Percentiles rank a stretch among this genome's conserved stretches.
These are phyloP conservation scores for Halictus quadricinctus DNA, from an alignment of 2,888 invertebrate genomes.

Conservation along the genomic window DNA sequence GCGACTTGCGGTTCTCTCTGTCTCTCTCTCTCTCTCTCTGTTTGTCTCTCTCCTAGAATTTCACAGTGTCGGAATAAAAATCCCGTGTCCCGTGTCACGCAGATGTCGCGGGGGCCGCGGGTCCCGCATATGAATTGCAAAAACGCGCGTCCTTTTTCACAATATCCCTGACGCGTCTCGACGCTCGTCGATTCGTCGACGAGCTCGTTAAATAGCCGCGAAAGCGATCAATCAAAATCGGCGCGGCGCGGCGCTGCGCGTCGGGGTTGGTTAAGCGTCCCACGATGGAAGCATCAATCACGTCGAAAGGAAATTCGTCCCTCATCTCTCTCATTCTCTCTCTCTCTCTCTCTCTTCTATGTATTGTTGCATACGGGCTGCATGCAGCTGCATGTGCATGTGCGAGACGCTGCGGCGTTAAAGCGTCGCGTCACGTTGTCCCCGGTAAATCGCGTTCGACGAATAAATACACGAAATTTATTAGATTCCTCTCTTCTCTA, in stretches of 20 bases:
- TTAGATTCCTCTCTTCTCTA: slow-evolving; percentile 22
- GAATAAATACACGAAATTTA: slow-evolving; percentile 22
- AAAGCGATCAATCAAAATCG: slow-evolving; percentile 25
- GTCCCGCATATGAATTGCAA: slow-evolving; percentile 17
- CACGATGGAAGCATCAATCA: slow-evolving; percentile 24
- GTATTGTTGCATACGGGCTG: background rate
- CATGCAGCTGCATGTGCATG: background rate
- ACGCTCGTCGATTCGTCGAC: slow-evolving; percentile 14
- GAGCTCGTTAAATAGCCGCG: slow-evolving; percentile 13
- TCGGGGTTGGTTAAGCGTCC: slow-evolving; percentile 11
- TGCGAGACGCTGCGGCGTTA: background rate
- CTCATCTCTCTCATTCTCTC: background rate
- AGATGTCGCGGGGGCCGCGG: slow-evolving; percentile 3
- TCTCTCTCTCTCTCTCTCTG: background rate
- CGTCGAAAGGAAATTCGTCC: slow-evolving; percentile 19
- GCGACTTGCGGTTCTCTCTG: background rate
- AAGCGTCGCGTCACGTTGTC: slow-evolving; percentile 23
- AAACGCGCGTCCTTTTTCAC: slow-evolving; percentile 3
- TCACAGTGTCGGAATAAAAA: background rate
- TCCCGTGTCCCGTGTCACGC: background rate
- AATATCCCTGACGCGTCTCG: background rate
- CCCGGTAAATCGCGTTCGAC: slow-evolving; percentile 7
- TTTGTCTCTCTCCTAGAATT: background rate
- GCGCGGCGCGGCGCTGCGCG: slow-evolving; percentile 1
- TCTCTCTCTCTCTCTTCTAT: background rate